Base-by-base conservation (phyloP, 2,113 vertebrate genomes). In the Pachyramphus minor region DNA sequence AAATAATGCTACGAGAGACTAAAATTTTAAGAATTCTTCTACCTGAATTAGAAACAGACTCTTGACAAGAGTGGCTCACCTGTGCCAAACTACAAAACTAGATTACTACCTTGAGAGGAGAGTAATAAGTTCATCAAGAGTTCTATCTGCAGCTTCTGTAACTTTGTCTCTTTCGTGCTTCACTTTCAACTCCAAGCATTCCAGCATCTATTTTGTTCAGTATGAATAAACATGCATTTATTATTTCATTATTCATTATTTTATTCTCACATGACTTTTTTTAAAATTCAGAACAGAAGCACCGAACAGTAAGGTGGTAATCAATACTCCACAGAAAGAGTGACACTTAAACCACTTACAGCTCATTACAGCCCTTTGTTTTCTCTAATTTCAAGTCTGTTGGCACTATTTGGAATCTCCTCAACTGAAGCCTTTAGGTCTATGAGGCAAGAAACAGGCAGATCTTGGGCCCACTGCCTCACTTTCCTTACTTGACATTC, bases 101-200 rank as follows among this genome's bases (percentile, higher is more conserved):
- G 45, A 77, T 86, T 22, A 49, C 56, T 98, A 98, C 98, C 98
- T 98, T 87, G 97, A 97, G 52, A 96, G 60, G 23, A 98, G 95
- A 93, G 93, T 33, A 97, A 50, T 58, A 86, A 98, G 93, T 50
- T 97, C 92, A 78, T 97, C 94, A 95, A 98, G 96, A 3, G 81
- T 81, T 95, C 89, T 96, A 50, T 97, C 90, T 19, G 89, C 78
- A 91, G 91, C 44, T 63, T 97, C 87, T 79, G 74, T 64, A 91
- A 97, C 73, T 90, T 78, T 84, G 5, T 89, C 83, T 76, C 92
- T 96, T 52, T 98, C 93, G 41, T 87, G 83, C 93, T 97, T 97
- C 88, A 93, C 33, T 95, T 97, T 80, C 31, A 33, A 63, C 58
- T 98, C 94, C 86, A 97, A 93, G 19, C 66, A 78, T 72, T 97